Evolutionary conservation across 2,888 invertebrate genomes (phyloP).

Genomic region (Xanthia icteritia): DNA sequence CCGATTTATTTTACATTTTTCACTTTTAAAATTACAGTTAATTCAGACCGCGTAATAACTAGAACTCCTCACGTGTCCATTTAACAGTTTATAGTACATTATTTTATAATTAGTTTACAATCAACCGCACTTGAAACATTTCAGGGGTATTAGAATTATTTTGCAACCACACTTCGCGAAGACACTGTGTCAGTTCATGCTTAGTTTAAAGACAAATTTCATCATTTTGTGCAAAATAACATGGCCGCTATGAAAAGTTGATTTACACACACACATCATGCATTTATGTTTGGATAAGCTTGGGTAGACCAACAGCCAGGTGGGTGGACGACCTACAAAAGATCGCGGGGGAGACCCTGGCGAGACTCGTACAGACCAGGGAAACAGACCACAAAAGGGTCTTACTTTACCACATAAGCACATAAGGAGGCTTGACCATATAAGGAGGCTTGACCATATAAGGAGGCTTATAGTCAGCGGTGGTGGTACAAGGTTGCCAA

Average conservation of each 20-base stretch:
- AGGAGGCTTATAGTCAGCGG: background rate
- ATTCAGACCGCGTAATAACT: constrained; percentile 77
- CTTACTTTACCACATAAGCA: no score
- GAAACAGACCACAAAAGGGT: background rate
- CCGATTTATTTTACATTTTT: constrained; percentile 85
- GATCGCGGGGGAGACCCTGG: background rate
- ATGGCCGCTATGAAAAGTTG: background rate
- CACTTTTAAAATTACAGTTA: constrained; percentile 82
- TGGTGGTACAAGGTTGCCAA: no score
- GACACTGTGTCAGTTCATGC: constrained; percentile 55
- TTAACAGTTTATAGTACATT: constrained; percentile 66
- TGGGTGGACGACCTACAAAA: background rate
- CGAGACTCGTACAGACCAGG: background rate
- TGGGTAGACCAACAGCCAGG: background rate
- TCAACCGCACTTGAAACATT: constrained; percentile 66
- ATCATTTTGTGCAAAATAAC: constrained; percentile 4
- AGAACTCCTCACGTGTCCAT: constrained; percentile 67
- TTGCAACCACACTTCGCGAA: constrained; percentile 36
- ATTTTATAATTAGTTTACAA: constrained; percentile 67
- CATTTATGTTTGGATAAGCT: background rate
- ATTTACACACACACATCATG: background rate
- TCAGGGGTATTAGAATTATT: constrained; percentile 46
- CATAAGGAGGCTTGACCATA: no score
- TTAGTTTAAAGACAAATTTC: constrained; percentile 23
- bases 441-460: no score